Evolutionary conservation across 2,888 invertebrate genomes (phyloP).

Genomic region (Drosophila birchii): DNA sequence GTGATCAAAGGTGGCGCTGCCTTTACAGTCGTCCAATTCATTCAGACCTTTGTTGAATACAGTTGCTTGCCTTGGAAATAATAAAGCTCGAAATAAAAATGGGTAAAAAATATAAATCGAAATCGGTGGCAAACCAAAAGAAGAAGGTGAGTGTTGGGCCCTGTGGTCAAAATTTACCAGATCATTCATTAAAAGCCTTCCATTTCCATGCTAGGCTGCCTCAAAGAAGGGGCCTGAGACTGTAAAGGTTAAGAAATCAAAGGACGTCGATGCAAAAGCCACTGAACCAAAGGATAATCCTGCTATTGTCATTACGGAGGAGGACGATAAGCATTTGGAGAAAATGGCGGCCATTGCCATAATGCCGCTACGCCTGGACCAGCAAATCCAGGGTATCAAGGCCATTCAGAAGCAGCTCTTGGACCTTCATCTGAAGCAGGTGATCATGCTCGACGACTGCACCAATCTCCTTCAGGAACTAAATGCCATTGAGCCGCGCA

Average conservation of each 20-base stretch:
- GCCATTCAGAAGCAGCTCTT: conserved; percentile 36
- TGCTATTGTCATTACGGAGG: not conserved
- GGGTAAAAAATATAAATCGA: conserved; percentile 44
- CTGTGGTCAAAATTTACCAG: too few relatives aligned
- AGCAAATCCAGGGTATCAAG: conserved; percentile 33
- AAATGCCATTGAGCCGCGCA: conserved; percentile 9
- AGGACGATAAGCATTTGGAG: not conserved
- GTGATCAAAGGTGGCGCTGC: conserved; percentile 1
- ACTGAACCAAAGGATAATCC: not conserved
- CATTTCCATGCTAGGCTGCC: not conserved
- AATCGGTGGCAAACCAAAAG: conserved; percentile 13
- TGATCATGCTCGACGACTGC: conserved; percentile 37
- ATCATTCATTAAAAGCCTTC: not conserved
- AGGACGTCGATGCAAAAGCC: not conserved
- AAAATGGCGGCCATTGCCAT: conserved; percentile 31
- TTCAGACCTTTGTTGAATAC: not conserved
- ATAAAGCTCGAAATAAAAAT: conserved; percentile 18
- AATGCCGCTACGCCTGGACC: conserved; percentile 40
- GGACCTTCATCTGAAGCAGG: conserved; percentile 38
- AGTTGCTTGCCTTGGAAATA: not conserved
- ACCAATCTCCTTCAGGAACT: conserved; percentile 44
- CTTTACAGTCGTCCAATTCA: not conserved
- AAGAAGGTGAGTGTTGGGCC: conserved; percentile 29
- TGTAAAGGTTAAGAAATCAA: not conserved
- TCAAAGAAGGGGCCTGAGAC: not conserved